Conservation (phyloP, 1,140 invertebrate genomes). For the Aphidius gifuensis region DNA sequence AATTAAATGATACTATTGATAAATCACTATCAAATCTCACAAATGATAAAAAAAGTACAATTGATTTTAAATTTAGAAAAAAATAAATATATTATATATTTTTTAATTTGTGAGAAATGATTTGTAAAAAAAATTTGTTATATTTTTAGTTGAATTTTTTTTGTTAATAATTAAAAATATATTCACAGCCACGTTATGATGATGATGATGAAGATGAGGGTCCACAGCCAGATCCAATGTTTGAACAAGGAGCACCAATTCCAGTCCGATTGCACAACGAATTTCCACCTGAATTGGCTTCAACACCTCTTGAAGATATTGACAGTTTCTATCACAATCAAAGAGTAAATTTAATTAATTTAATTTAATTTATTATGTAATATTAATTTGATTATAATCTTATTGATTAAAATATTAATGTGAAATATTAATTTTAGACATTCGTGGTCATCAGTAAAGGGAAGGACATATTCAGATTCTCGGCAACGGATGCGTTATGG, state of each 20-base stretch:
- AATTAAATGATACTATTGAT: no score
- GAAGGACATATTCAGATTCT: conserved; percentile 98
- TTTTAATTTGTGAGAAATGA: no score
- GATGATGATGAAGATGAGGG: conserved; percentile 95
- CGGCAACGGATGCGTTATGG: conserved; percentile 92
- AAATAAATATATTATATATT: no score
- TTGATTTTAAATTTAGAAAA: no score
- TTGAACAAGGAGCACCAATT: conserved; percentile 88
- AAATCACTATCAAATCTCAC: no score
- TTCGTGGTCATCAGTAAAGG: conserved; percentile 98
- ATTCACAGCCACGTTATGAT: conserved; percentile 81
- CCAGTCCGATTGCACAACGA: conserved; percentile 84
- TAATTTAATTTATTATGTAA: background rate
- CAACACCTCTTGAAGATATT: conserved; percentile 93
- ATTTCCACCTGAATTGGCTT: conserved; percentile 87
- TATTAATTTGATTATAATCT: background rate
- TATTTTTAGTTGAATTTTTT: background rate
- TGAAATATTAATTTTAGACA: conserved; percentile 69
- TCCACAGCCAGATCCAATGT: conserved; percentile 86
- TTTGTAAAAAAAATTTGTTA: no score
- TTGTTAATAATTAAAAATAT: conserved; percentile 17
- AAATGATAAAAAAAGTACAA: no score
- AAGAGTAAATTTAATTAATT: conserved; percentile 65
- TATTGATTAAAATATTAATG: background rate
- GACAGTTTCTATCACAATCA: conserved; percentile 89